phyloP scores from a whole-genome alignment of 2,797 vertebrate species.

The Gallinago stenura region DNA sequence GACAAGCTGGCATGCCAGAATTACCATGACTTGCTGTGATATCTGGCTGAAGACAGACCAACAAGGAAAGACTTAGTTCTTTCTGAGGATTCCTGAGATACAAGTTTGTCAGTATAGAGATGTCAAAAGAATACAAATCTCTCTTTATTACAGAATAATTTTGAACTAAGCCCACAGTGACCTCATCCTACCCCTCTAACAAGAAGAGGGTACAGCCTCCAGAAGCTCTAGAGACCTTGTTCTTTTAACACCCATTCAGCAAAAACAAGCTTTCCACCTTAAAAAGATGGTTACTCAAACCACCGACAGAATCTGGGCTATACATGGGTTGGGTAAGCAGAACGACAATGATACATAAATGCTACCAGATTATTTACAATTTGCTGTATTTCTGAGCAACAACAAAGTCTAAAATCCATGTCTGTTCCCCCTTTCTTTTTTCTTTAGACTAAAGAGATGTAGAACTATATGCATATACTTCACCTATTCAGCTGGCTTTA shows the following conservation, averaged over 20 bases:
- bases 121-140: not conserved
- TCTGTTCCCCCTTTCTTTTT: not conserved
- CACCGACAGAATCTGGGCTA: not conserved
- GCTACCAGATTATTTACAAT: not conserved
- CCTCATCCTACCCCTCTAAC: not conserved
- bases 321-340: not conserved
- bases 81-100: not conserved
- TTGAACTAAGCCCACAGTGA: not conserved
- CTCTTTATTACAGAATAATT: not conserved
- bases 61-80: not conserved
- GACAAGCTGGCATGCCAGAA: not conserved
- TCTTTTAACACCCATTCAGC: not conserved
- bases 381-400: not conserved
- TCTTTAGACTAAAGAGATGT: not conserved
- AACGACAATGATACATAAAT: not conserved
- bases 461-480: not conserved
- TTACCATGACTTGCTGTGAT: not conserved
- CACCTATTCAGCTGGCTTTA: not conserved
- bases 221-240: not conserved
- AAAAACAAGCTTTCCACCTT: not conserved
- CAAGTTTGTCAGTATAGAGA: not conserved
- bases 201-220: not conserved
- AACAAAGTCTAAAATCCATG: not conserved
- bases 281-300: not conserved
- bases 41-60: not conserved